Evolutionary conservation across 23 tunicate species (phyloP).

Genomic region (Oikopleura dioica): DNA sequence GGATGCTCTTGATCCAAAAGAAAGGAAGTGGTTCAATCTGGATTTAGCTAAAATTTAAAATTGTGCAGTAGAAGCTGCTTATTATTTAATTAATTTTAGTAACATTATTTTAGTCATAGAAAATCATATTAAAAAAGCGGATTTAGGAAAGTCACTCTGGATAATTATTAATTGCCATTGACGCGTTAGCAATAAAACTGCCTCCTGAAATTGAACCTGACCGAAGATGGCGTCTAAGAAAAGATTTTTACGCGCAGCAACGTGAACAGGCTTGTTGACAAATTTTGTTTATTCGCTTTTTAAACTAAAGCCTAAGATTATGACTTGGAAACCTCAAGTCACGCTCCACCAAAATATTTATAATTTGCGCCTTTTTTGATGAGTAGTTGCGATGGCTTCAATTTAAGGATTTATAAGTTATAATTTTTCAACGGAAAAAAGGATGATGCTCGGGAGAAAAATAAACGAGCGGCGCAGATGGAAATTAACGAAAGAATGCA

Average conservation of each 20-base stretch:
- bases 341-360: background rate
- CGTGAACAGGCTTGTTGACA: no score
- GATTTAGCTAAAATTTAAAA: background rate
- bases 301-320: no score
- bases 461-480: background rate
- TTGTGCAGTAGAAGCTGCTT: background rate
- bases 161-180: no score
- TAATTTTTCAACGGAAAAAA: no score
- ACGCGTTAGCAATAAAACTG: no score
- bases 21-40: background rate
- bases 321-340: background rate
- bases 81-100: background rate
- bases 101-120: background rate
- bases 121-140: background rate
- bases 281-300: no score
- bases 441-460: background rate
- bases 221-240: no score
- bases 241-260: no score
- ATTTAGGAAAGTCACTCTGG: no score
- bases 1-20: background rate
- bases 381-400: background rate
- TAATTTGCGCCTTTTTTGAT: background rate
- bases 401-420: background rate
- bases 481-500: background rate
- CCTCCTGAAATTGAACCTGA: no score